Percentiles rank a stretch among this genome's conserved stretches.
phyloP scores from a whole-genome alignment of 2,113 vertebrate genomes.

The Piaya cayana region DNA sequence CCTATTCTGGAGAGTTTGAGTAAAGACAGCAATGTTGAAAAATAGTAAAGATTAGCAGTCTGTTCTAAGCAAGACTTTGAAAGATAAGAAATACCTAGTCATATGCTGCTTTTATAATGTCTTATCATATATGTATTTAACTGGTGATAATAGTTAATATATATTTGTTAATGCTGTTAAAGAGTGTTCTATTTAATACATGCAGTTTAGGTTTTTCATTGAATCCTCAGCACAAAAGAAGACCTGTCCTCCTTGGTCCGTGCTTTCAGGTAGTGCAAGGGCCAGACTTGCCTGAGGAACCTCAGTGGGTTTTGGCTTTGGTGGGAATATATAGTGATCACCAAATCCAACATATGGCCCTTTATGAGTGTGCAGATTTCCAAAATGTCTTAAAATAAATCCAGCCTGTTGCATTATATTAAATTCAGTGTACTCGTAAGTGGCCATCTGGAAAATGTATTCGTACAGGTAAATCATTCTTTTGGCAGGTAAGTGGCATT shows the following conservation, averaged over 20 bases:
- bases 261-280: neutral
- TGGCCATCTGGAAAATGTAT: neutral
- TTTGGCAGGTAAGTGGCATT: neutral
- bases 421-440: neutral
- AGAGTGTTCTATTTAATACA: accelerated
- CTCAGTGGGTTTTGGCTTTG: neutral
- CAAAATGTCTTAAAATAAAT: neutral
- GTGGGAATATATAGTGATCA: neutral
- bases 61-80: neutral
- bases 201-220: neutral
- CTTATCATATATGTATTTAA: neutral
- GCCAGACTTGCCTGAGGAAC: neutral
- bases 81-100: neutral
- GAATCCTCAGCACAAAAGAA: neutral
- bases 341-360: accelerated
- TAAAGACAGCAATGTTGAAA: constrained; percentile 39
- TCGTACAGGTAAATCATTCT: neutral
- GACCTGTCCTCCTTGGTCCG: accelerated
- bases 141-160: neutral
- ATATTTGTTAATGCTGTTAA: neutral
- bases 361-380: neutral
- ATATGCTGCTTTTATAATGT: neutral
- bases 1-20: constrained; percentile 37
- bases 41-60: neutral
- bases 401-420: neutral